Evolutionary conservation across 2,797 vertebrate species (phyloP), one percentile per base, ranked within the genome.

Genomic region (Poecile montanus): DNA sequence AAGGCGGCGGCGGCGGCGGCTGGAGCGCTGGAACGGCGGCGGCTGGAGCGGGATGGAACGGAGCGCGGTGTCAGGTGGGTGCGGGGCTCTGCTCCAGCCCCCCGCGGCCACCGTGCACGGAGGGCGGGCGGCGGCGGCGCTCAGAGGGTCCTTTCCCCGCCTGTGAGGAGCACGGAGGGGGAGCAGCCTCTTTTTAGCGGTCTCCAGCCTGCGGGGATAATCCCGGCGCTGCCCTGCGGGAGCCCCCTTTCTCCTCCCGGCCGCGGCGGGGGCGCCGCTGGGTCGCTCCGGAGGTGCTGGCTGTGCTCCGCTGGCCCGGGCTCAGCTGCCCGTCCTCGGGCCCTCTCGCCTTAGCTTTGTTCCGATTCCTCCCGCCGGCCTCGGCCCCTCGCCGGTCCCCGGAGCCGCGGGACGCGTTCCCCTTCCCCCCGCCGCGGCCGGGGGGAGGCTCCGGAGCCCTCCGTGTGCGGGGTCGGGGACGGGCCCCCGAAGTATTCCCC

Each of bases 261-360:
- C 25, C 51, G 36, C 26, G 67, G 7, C 47, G 84, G 89, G 95
- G 84, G 96, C 89, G 94, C 93, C 94, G 83, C 38, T 56, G 78
- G 90, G 42, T 73, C 25, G 21, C 53, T 34, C 25, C 7, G n/a
- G 51, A 13, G 78, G 48, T 47, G 25, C 36, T 61, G 36, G 16
- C 44, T 38, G 11, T 29, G 54, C 38, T 85, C 53, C 27, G 45
- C 82, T 60, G 19, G 38, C 48, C 29, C 25, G 29, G 40, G 25
- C 67, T 30, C 60, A 40, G 47, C 42, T 76, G 60, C n/a, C 63
- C 7, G 22, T 77, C 47, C 38, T 51, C 75, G 61, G 70, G 65
- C 61, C 71, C 83, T 62, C 53, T 42, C 51, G n/a, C 30, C 23
- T 75, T 14, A 72, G 72, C 92, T 94, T 95, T 94, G 94, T 95